These are phyloP conservation scores for Adineta ricciae DNA, from an alignment of 2,888 invertebrate genomes.

Conservation along the genomic window DNA sequence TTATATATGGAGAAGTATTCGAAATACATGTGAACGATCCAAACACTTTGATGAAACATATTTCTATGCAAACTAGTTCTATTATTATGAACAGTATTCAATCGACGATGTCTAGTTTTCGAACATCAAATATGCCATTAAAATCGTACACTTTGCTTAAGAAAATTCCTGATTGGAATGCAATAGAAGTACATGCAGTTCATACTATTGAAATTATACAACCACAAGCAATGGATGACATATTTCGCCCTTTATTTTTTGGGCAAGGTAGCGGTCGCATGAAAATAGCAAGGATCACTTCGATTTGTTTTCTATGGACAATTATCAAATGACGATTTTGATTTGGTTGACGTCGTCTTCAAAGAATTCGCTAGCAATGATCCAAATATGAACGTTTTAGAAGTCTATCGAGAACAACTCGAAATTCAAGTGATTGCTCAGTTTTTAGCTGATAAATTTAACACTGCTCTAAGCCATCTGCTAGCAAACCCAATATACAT, in stretches of 20 bases:
- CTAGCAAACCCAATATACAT: not conserved
- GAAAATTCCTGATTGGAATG: not conserved
- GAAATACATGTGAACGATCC: not conserved
- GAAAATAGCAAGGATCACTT: slow-evolving; percentile 10
- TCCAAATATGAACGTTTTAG: not conserved
- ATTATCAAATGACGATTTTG: not conserved
- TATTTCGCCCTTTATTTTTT: not conserved
- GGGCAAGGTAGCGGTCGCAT: not conserved
- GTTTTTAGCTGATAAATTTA: not conserved
- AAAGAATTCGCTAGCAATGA: not conserved
- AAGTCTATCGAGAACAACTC: not conserved
- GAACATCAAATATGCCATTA: not conserved
- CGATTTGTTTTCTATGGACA: slow-evolving; percentile 2
- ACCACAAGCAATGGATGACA: not conserved
- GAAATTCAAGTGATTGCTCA: slow-evolving; percentile 6
- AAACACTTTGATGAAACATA: not conserved
- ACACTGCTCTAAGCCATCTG: not conserved
- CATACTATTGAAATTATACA: not conserved
- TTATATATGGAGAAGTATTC: not conserved
- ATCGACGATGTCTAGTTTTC: not conserved
- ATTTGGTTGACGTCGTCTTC: not conserved
- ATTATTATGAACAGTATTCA: not conserved
- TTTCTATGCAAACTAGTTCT: not conserved
- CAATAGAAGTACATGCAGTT: not conserved
- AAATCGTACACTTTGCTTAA: not conserved